Evolutionary conservation across 1,140 invertebrate genomes (phyloP).

Genomic region (Paralvinella palmiformis): DNA sequence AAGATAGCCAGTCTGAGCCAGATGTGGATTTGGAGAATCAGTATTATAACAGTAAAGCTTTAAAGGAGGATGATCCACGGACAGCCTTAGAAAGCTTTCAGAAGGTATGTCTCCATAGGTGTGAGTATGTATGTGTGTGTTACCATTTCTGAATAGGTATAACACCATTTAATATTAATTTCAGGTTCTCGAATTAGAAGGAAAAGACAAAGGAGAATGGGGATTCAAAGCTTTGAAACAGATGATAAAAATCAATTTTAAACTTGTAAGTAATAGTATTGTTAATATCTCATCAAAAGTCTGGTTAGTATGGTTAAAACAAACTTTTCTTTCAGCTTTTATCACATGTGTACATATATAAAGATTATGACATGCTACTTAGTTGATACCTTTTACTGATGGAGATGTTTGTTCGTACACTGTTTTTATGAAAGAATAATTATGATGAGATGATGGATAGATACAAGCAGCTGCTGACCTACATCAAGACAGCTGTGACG

Average conservation of each 20-base stretch:
- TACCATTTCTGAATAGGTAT: too few relatives aligned
- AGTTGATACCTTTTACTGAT: too few relatives aligned
- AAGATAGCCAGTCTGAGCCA: slow-evolving; percentile 68
- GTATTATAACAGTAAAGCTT: slow-evolving; percentile 98
- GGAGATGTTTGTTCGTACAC: too few relatives aligned
- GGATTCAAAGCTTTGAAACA: slow-evolving; percentile 99
- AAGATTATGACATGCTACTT: too few relatives aligned
- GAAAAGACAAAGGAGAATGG: slow-evolving; percentile 99
- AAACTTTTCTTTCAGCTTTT: too few relatives aligned
- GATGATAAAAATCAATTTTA: slow-evolving; percentile 99
- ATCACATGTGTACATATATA: background rate
- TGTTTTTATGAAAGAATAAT: slow-evolving; percentile 66
- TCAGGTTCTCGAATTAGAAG: slow-evolving; percentile 84
- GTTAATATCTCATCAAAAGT: too few relatives aligned
- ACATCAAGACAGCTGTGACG: slow-evolving; percentile 98
- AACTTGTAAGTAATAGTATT: slow-evolving; percentile 67
- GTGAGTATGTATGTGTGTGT: too few relatives aligned
- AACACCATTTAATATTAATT: slow-evolving; percentile 10
- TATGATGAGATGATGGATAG: slow-evolving; percentile 95
- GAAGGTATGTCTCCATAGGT: too few relatives aligned
- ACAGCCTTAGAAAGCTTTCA: slow-evolving; percentile 90
- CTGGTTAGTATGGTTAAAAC: too few relatives aligned
- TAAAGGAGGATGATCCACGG: slow-evolving; percentile 95
- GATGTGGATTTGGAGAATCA: slow-evolving; percentile 99
- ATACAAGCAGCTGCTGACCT: slow-evolving; percentile 93